Evolutionary conservation across 2,113 vertebrate genomes (phyloP).

Genomic region (Rhinichthys klamathensis): DNA sequence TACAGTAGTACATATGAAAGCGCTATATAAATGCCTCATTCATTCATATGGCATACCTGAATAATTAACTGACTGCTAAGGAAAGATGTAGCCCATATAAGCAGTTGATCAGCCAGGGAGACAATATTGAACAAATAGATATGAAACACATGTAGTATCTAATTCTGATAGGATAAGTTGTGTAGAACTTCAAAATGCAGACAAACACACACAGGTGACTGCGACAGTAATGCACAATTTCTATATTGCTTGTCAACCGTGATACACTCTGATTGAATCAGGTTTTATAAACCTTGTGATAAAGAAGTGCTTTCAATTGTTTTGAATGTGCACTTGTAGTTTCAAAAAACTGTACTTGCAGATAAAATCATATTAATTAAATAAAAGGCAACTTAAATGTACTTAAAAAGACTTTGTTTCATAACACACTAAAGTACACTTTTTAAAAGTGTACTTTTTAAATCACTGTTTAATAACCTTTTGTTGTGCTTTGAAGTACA

Average conservation of each 20-base stretch:
- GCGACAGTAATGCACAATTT: neutral
- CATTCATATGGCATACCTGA: neutral
- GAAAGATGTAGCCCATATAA: neutral
- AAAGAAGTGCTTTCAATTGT: too few species aligned
- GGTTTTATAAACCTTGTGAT: neutral
- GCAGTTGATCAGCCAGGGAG: neutral
- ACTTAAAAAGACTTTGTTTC: too few species aligned
- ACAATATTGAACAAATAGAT: neutral
- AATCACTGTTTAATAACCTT: too few species aligned
- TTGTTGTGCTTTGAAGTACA: too few species aligned
- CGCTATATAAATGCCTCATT: too few species aligned
- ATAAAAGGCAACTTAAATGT: too few species aligned
- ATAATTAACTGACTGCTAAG: neutral
- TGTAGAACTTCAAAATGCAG: neutral
- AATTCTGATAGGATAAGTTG: neutral
- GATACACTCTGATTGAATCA: neutral
- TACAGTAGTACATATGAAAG: too few species aligned
- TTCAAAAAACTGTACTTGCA: too few species aligned
- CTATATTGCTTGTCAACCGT: neutral
- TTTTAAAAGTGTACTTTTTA: too few species aligned
- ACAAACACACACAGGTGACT: neutral
- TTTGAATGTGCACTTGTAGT: neutral
- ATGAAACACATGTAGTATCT: too few species aligned
- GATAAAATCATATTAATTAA: too few species aligned
- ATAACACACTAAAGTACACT: too few species aligned